Percentiles rank a stretch among this genome's conserved stretches.
Conservation (phyloP, 2,888 invertebrate genomes). For the Spodoptera exigua region DNA sequence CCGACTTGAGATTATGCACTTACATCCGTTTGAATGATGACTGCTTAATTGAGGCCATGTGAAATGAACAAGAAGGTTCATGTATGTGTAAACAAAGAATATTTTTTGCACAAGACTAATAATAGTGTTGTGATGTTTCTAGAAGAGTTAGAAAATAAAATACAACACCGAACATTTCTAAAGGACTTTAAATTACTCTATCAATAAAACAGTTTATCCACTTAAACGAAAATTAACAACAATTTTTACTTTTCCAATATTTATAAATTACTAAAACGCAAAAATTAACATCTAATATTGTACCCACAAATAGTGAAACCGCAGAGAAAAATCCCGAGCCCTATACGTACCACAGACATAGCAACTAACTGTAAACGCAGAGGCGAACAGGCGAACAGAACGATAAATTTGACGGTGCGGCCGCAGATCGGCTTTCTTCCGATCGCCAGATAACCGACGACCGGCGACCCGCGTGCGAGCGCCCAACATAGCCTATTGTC, state of each 20-base stretch:
- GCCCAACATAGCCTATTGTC: slow-evolving; percentile 76
- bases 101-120: slow-evolving; percentile 63
- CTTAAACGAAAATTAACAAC: neutral
- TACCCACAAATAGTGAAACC: slow-evolving; percentile 6
- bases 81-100: slow-evolving; percentile 66
- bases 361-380: slow-evolving; percentile 75
- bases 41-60: slow-evolving; percentile 84
- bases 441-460: slow-evolving; percentile 83
- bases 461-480: slow-evolving; percentile 81
- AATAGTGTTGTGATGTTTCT: slow-evolving; percentile 39
- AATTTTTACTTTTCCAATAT: too few species aligned
- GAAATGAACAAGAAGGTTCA: slow-evolving; percentile 62
- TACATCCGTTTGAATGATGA: slow-evolving; percentile 86
- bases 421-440: slow-evolving; percentile 81
- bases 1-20: slow-evolving; percentile 86
- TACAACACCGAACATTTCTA: too few species aligned
- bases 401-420: slow-evolving; percentile 81
- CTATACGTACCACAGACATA: slow-evolving; percentile 65
- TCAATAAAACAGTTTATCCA: neutral
- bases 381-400: slow-evolving; percentile 73
- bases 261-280: neutral
- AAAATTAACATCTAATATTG: slow-evolving; percentile 1
- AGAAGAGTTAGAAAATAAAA: slow-evolving; percentile 5
- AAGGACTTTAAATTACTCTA: neutral
- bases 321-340: slow-evolving; percentile 26